Evolutionary conservation across 2,113 vertebrate genomes (phyloP), one percentile per base, ranked within the genome.

Genomic region (Empidonax traillii): DNA sequence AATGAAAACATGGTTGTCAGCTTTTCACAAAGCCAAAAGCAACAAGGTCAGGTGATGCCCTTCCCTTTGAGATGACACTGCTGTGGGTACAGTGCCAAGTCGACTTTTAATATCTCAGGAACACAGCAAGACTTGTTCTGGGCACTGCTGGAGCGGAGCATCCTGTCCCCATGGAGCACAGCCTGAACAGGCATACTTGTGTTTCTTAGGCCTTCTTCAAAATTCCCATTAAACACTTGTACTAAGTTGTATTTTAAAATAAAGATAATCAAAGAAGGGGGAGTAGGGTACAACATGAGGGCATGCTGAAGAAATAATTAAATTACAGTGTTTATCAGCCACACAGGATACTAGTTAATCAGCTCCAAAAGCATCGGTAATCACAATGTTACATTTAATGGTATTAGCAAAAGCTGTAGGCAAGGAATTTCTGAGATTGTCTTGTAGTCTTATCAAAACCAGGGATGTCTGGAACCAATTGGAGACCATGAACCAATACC

Each of bases 391-490:
- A 85, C 88, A 46, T 92, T 92, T 94, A 97, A 97, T 58, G 90
- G 85, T 76, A 87, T 91, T 93, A 97, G 75, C 68, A 84, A 92
- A 84, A 95, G 80, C 89, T 97, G 89, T 96, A 89, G 94, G 90
- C 83, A 92, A 67, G 59, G 82, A 89, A 90, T 86, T 97, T 96
- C 89, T 94, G 61, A 92, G 68, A 93, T 85, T 87, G 95, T 90
- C 82, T 82, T 61, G 78, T 56, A 93, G 94, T 53, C 81, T 94
- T 93, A 97, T 93, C 85, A 94, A 97, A 97, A 95, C 78, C 74
- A 94, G 89, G 89, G 96, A 97, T 87, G 86, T 85, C 94, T 97
- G 74, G 95, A 96, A 97, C 86, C 94, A 96, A 94, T 93, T 96
- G 86, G 65, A 94, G 35, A 84, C 85, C 44, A 75, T 15, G 93